These are phyloP conservation scores for Oreochromis mossambicus DNA, from an alignment of 2,797 vertebrate genomes.

Conservation along the genomic window DNA sequence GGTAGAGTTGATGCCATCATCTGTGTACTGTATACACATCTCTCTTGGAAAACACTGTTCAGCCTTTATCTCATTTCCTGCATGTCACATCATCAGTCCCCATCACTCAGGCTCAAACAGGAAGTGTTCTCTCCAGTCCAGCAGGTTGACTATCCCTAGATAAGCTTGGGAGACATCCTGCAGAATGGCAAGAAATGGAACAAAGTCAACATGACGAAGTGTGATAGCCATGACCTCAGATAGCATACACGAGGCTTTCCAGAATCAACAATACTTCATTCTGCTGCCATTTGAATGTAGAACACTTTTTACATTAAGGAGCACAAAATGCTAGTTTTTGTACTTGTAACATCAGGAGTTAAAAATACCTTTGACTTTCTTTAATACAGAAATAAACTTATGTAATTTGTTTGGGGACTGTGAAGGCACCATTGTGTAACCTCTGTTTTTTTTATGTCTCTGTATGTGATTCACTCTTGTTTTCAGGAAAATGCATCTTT, in stretches of 20 bases:
- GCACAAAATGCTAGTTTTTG: neutral
- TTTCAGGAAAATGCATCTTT: neutral
- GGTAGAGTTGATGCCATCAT: neutral
- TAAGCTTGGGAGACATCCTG: slow-evolving; percentile 42
- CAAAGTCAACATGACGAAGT: slow-evolving; percentile 35
- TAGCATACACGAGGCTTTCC: neutral
- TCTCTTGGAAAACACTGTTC: slow-evolving; percentile 12
- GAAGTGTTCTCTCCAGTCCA: slow-evolving; percentile 30
- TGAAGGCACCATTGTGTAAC: neutral
- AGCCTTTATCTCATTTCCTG: slow-evolving; percentile 35
- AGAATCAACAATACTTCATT: slow-evolving; percentile 12
- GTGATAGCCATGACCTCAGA: neutral
- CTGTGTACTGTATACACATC: neutral
- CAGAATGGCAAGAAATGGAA: slow-evolving; percentile 8
- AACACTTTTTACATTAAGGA: neutral
- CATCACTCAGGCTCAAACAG: slow-evolving; percentile 27
- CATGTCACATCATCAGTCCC: slow-evolving; percentile 21
- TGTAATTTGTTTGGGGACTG: neutral
- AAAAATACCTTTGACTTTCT: neutral
- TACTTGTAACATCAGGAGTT: neutral
- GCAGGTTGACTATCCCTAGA: slow-evolving; percentile 41
- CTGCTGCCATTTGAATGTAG: neutral
- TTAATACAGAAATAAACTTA: neutral
- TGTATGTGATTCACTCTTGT: neutral
- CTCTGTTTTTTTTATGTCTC: neutral